Percentiles rank a stretch among this genome's conserved stretches.
Conservation (phyloP, 2,888 invertebrate genomes). For the Cephus nigrinus region DNA sequence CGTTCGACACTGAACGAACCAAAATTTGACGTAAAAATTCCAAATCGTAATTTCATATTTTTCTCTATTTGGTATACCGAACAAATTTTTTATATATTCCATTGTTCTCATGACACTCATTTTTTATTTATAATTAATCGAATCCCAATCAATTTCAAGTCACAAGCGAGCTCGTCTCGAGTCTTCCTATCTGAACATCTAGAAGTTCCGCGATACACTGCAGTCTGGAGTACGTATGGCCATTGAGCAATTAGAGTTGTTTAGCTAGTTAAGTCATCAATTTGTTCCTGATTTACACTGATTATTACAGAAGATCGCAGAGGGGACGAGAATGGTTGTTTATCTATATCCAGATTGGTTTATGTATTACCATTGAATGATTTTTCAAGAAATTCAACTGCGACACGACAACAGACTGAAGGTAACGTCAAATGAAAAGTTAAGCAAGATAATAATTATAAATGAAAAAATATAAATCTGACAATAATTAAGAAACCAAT, state of each 20-base stretch:
- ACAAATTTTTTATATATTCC: background rate
- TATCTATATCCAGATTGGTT: background rate
- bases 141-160: background rate
- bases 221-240: background rate
- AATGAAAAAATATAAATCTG: background rate
- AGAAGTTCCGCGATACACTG: constrained; percentile 3
- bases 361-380: background rate
- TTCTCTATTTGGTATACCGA: background rate
- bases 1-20: background rate
- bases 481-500: background rate
- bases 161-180: background rate
- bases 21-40: background rate
- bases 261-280: constrained; percentile 20
- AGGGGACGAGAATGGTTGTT: background rate
- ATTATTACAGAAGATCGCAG: background rate
- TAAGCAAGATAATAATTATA: background rate
- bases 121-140: background rate
- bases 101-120: background rate
- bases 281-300: constrained; percentile 17
- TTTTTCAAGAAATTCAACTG: background rate
- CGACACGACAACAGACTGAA: background rate
- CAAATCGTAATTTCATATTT: background rate
- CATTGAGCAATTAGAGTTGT: constrained; percentile 16
- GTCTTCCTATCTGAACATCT: background rate
- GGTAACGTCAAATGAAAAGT: background rate